Evolutionary conservation across 2,888 invertebrate genomes (phyloP), one percentile per base, ranked within the genome.

Genomic region (Dryobota labecula): DNA sequence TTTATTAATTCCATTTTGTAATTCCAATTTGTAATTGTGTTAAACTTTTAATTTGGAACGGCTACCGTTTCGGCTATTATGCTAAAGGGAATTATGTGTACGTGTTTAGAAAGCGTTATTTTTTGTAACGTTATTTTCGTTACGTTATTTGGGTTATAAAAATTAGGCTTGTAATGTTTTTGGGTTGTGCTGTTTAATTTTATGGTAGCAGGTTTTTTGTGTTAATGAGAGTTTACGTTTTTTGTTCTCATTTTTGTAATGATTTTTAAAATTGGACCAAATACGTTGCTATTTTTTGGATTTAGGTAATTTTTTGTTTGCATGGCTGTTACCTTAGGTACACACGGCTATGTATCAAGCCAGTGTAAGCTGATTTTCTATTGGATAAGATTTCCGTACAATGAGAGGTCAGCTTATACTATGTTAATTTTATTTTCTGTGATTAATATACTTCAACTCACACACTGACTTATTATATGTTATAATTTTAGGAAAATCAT

Each of bases 11-110:
- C 78, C 45, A 56, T 73, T 73, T 73, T 41, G 72, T 73, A 70
- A 73, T 73, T 73, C 78, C 58, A 82, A 87, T 81, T 86, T 78
- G 74, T 76, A 84, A 84, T 82, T 62, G 76, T 74, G 74, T 84
- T 77, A 77, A 77, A 82, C 70, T 83, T 73, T 86, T 79, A 86
- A 86, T 86, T 87, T 79, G 53, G 69, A 58, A 71, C 61, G 78
- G 76, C 73, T 56, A 77, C 73, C 75, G 75, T 82, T 84, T 53
- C 43, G 64, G 61, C 73, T 69, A 83, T 85, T 82, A 80, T 53
- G 61, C 78, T 60, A 64, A 75, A 69, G 73, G 86, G 82, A 82
- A 82, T 85, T 76, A 76, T 62, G 45, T 64, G 47, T 78, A 84
- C 85, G 86, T 85, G 86, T 79, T 70, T 63, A 6, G 82, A 61